Evolutionary conservation across 2,113 vertebrate species (phyloP).

Genomic region (Microcebus lehilahytsara): DNA sequence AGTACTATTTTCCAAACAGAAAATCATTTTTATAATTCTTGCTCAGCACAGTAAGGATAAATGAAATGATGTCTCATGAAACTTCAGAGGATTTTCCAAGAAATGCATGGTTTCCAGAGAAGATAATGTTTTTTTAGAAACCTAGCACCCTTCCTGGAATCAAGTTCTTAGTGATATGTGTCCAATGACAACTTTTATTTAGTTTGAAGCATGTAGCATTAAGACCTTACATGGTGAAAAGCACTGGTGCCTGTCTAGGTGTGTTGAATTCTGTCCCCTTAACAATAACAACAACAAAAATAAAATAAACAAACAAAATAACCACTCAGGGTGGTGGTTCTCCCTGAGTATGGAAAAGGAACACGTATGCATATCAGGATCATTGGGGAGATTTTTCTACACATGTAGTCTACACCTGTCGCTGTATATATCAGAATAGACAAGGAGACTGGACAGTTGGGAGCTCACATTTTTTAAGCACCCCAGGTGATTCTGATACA

Average conservation of each 20-base stretch:
- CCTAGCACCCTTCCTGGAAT: neutral
- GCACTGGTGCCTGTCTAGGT: neutral
- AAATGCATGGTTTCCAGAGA: slow-evolving; percentile 22
- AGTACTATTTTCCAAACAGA: slow-evolving; percentile 27
- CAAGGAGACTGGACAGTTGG: neutral
- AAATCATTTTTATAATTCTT: slow-evolving; percentile 18
- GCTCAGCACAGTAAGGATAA: neutral
- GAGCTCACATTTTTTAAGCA: slow-evolving; percentile 34
- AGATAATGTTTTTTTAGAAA: neutral
- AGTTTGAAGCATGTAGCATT: neutral
- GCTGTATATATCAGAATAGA: neutral
- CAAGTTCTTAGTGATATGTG: slow-evolving; percentile 5
- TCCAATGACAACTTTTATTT: neutral
- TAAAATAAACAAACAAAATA: too few species aligned
- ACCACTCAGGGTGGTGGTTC: neutral
- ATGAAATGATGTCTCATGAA: slow-evolving; percentile 12
- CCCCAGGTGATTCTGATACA: slow-evolving; percentile 48
- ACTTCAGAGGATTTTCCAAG: neutral
- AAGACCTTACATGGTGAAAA: neutral
- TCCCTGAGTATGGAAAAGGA: neutral
- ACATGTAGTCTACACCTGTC: slow-evolving; percentile 32
- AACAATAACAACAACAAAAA: neutral
- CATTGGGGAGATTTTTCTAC: slow-evolving; percentile 21
- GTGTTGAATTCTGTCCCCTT: neutral
- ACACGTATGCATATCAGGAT: neutral